Conservation (phyloP, 2,888 invertebrate species). For the Candidula unifasciata region DNA sequence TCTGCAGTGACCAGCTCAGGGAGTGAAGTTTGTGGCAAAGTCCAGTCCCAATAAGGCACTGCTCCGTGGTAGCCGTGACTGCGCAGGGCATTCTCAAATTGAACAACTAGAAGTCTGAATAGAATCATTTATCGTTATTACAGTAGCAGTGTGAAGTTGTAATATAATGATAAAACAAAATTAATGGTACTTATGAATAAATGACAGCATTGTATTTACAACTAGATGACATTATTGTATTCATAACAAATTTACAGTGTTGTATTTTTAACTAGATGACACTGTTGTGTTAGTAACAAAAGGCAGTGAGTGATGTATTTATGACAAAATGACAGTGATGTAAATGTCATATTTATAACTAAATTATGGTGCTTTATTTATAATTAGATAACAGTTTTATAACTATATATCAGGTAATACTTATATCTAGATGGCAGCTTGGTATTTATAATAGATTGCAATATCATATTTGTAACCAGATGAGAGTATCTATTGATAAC, state of each 20-base stretch:
- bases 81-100: slow-evolving; percentile 48
- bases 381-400: no score
- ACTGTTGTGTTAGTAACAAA: no score
- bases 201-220: no score
- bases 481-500: no score
- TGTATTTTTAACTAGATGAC: background rate
- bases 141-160: slow-evolving; percentile 36
- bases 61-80: slow-evolving; percentile 41
- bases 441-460: background rate
- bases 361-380: no score
- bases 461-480: no score
- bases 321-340: background rate
- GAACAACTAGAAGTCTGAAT: slow-evolving; percentile 33
- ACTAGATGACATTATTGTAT: no score
- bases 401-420: background rate
- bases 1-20: slow-evolving; percentile 49
- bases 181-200: no score
- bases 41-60: slow-evolving; percentile 59
- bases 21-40: slow-evolving; percentile 44
- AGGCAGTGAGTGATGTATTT: no score
- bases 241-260: background rate
- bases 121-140: background rate
- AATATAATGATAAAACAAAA: background rate
- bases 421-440: no score
- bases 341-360: background rate